phyloP scores from a whole-genome alignment of 2,113 vertebrate species.

The Rynchops niger region DNA sequence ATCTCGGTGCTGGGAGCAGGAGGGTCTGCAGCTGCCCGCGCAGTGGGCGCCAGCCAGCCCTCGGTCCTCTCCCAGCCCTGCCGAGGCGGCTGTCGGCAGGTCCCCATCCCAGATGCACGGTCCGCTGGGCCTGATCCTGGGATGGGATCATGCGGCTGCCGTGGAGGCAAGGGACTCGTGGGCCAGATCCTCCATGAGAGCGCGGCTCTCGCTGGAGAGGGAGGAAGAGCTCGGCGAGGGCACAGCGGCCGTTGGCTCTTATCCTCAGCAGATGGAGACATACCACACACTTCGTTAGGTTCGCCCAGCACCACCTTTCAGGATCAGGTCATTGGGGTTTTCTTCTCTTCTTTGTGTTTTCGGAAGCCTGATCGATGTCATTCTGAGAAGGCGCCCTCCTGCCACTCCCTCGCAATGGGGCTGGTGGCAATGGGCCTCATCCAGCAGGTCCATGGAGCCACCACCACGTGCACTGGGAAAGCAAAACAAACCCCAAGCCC shows the following conservation, averaged over 20 bases:
- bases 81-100: rapidly evolving
- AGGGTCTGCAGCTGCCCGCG: background rate
- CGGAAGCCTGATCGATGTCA: background rate
- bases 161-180: background rate
- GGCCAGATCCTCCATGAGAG: background rate
- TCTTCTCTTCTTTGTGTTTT: background rate
- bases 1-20: background rate
- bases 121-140: background rate
- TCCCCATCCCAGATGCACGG: background rate
- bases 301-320: background rate
- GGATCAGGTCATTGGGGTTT: background rate
- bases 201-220: background rate
- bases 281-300: constrained; percentile 1
- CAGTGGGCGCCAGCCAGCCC: rapidly evolving
- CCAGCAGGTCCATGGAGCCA: background rate
- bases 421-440: background rate
- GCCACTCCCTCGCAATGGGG: rapidly evolving
- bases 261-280: constrained; percentile 51
- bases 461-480: background rate
- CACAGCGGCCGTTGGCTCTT: background rate
- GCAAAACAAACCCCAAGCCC: background rate
- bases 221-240: background rate
- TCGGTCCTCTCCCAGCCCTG: rapidly evolving
- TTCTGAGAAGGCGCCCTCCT: background rate
- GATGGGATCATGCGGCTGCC: background rate